phyloP scores from a whole-genome alignment of 2,113 vertebrate genomes.

The Carlito syrichta region DNA sequence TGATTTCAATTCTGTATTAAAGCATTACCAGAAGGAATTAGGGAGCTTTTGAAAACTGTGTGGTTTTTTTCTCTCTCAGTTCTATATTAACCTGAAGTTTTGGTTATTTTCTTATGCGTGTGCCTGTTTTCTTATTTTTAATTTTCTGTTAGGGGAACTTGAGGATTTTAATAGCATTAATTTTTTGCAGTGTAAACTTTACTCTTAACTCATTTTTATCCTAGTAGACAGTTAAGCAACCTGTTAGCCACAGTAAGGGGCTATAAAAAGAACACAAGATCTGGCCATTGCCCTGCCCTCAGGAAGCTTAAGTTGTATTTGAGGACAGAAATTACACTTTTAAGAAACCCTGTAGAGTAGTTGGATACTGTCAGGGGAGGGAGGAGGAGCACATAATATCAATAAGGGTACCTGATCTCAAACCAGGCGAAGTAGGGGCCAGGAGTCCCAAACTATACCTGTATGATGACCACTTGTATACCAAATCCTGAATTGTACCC shows the following conservation, averaged over 20 bases:
- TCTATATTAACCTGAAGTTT: neutral
- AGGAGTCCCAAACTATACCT: no score
- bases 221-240: neutral
- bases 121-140: neutral
- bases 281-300: neutral
- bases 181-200: neutral
- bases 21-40: neutral
- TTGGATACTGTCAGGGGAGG: no score
- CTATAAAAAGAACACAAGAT: neutral
- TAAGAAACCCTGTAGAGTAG: neutral
- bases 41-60: neutral
- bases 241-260: neutral
- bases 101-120: neutral
- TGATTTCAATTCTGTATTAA: neutral
- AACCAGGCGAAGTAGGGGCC: no score
- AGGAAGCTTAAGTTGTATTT: conserved; percentile 23
- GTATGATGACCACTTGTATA: no score
- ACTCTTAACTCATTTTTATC: no score
- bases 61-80: neutral
- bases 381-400: no score
- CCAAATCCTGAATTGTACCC: no score
- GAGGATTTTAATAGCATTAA: neutral
- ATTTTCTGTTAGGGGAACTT: neutral
- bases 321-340: neutral
- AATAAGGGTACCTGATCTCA: no score